phyloP scores from a whole-genome alignment of 37 sponge, comb jelly and placozoan genomes.

The Halichondria panicea region DNA sequence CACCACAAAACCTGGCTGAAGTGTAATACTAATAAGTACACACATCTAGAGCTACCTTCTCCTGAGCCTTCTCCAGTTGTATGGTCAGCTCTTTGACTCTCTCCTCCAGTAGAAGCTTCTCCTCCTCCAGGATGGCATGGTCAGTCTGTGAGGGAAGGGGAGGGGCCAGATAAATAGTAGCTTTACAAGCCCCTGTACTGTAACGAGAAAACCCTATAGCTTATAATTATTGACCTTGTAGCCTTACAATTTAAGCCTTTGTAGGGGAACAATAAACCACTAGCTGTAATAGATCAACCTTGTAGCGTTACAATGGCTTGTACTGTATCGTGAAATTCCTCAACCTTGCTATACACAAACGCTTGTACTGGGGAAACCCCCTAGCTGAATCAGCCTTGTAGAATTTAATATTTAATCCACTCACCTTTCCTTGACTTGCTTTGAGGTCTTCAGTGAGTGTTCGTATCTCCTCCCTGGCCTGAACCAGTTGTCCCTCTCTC shows the following conservation, averaged over 20 bases:
- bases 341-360: no score
- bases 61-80: conserved; percentile 21
- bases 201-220: not conserved
- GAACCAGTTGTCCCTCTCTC: conserved; percentile 36
- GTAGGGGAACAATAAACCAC: no score
- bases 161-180: not conserved
- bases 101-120: conserved; percentile 54
- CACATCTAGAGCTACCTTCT: no score
- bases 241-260: not conserved
- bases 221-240: conserved; percentile 1
- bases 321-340: no score
- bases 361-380: no score
- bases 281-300: no score
- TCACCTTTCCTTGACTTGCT: conserved; percentile 33
- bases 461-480: conserved; percentile 27
- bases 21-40: no score
- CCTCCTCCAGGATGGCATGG: conserved; percentile 31
- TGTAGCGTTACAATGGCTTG: no score
- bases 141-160: conserved; percentile 7
- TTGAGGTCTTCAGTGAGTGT: conserved; percentile 42
- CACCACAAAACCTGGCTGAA: no score
- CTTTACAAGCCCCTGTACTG: not conserved
- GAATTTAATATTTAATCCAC: no score
- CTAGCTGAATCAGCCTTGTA: no score
- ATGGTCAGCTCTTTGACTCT: conserved; percentile 46